Evolutionary conservation across 2,888 invertebrate species (phyloP), one percentile per base, ranked within the genome.

Genomic region (Nemotelus nigrinus): DNA sequence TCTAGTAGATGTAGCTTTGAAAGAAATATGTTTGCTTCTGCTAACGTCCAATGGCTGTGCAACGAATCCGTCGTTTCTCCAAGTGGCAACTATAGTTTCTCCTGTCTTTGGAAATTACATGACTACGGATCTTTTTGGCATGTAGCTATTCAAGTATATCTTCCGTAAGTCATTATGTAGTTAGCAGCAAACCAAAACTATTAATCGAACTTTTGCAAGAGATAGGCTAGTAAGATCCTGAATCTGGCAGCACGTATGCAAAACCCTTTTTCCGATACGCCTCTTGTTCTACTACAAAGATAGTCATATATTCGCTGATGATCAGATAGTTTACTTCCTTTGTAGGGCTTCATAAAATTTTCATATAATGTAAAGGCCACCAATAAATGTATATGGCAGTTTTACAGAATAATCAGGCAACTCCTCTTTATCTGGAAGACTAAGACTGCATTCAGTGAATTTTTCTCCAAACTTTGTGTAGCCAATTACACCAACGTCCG

Each of bases 41-140:
- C 10, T 53, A 53, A 53, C 10, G 10, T 53, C 10, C 1, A 53
- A 10, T 53, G 53, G 53, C 1, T 6, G 1, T 53, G 10, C 7
- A 7, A 53, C 53, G 10, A 53, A 53, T 7, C 53, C 53, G 7
- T 53, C 53, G 53, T 53, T 53, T 53, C 53, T 53, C 53, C 53
- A 53, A 53, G 1, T 1, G 53, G 7, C 53, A 53, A 6, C 6
- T 53, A 53, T 10, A 7, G 53, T 53, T 53, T 53, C 53, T 53
- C 10, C 7, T 7, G 6, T 53, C 10, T 53, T 10, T 53, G 10
- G 6, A 53, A 53, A 10, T 53, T 53, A 6, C 10, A 53, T 53
- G 53, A 7, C 53, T 10, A 53, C 53, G 53, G 53, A 53, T 53
- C 53, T 53, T 53, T 53, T 53, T 53, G 53, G 53, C 53, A 53